Evolutionary conservation across 1,140 invertebrate genomes (phyloP).

Genomic region (Drosophila carrolli): DNA sequence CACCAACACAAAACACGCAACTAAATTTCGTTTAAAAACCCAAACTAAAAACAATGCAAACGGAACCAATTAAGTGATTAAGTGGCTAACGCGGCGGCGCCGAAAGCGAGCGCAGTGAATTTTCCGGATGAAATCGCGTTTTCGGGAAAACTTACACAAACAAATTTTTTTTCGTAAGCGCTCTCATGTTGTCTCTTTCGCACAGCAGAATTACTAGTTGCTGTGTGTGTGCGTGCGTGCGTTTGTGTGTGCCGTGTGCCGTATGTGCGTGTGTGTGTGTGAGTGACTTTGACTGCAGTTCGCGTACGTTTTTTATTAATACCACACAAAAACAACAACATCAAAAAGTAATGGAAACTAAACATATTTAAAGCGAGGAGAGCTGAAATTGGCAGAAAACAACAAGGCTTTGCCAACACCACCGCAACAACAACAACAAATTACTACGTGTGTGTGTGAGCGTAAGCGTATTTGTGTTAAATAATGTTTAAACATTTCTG

Average conservation of each 20-base stretch:
- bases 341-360: conserved; percentile 38
- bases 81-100: conserved; percentile 30
- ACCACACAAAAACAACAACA: conserved; percentile 20
- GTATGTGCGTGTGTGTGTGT: conserved; percentile 37
- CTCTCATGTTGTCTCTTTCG: conserved; percentile 59
- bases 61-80: conserved; percentile 29
- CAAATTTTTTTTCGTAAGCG: conserved; percentile 71
- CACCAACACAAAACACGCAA: conserved; percentile 55
- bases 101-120: conserved; percentile 51
- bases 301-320: conserved; percentile 59
- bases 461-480: conserved; percentile 67
- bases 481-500: conserved; percentile 75
- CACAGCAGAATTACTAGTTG: conserved; percentile 77
- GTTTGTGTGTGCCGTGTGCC: conserved; percentile 32
- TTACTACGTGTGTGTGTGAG: conserved; percentile 45
- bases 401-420: conserved; percentile 42
- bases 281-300: conserved; percentile 78
- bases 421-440: conserved; percentile 44
- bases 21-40: conserved; percentile 45
- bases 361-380: conserved; percentile 38
- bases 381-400: conserved; percentile 26
- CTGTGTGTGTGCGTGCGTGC: conserved; percentile 66
- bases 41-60: conserved; percentile 40
- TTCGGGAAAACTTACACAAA: conserved; percentile 47
- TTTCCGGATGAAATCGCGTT: conserved; percentile 54